Conservation (phyloP, 2,888 invertebrate genomes). For the Hartigia nigra region DNA sequence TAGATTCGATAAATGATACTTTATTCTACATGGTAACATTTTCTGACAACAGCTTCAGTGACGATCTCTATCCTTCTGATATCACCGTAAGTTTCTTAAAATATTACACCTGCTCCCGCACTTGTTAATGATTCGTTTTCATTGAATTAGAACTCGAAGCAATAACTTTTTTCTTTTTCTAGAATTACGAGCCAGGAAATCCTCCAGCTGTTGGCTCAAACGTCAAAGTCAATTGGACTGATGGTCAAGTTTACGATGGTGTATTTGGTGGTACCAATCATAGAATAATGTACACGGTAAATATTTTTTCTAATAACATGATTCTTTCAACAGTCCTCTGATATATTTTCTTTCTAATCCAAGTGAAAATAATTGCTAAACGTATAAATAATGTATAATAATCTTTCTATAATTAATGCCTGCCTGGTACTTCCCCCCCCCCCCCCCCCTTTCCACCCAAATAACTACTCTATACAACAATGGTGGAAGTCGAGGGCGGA, state of each 20-base stretch:
- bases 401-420: too few relatives aligned
- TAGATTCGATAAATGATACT: conserved; percentile 66
- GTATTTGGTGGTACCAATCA: conserved; percentile 66
- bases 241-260: conserved; percentile 67
- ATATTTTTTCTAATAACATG: conserved; percentile 23
- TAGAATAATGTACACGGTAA: conserved; percentile 64
- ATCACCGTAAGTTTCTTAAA: conserved; percentile 65
- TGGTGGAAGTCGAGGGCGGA: too few relatives aligned
- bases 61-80: conserved; percentile 70
- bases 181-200: conserved; percentile 54
- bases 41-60: conserved; percentile 71
- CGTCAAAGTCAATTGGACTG: conserved; percentile 71
- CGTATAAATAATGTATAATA: too few relatives aligned
- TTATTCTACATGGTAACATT: conserved; percentile 73
- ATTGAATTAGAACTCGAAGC: background rate
- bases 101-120: background rate
- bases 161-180: conserved; percentile 4
- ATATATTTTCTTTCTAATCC: too few relatives aligned
- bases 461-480: too few relatives aligned
- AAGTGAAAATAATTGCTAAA: too few relatives aligned
- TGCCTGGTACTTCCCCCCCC: too few relatives aligned
- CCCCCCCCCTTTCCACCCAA: too few relatives aligned
- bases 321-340: background rate
- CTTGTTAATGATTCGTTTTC: background rate
- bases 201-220: conserved; percentile 66